A percentile compares a stretch with the other conserved stretches of the same genome.
phyloP scores from a whole-genome alignment of 2,888 invertebrate species.

The Phragmatobia fuliginosa region DNA sequence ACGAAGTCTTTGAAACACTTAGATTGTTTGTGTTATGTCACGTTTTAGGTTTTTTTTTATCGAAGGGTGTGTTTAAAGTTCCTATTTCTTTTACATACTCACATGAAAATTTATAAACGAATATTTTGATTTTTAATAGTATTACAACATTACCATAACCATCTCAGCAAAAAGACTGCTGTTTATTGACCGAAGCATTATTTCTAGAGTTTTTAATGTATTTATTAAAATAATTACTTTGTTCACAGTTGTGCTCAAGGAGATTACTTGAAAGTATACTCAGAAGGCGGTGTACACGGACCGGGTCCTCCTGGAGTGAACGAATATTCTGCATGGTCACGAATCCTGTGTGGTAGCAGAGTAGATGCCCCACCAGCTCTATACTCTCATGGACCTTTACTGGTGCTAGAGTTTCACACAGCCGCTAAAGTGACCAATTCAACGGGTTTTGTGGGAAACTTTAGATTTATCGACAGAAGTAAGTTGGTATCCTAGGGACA shows the following conservation, averaged over 20 bases:
- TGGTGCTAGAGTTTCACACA: conserved; percentile 91
- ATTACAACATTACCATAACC: too few species aligned
- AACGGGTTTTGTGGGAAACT: conserved; percentile 91
- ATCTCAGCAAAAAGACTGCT: too few species aligned
- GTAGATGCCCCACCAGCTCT: conserved; percentile 90
- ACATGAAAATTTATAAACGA: too few species aligned
- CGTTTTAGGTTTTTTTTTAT: too few species aligned
- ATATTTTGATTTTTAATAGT: too few species aligned
- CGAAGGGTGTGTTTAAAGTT: too few species aligned
- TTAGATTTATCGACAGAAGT: conserved; percentile 92
- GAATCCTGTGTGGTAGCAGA: conserved; percentile 90
- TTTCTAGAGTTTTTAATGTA: too few species aligned
- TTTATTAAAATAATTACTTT: not conserved
- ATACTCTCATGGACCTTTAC: conserved; percentile 90
- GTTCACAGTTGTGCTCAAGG: conserved; percentile 89
- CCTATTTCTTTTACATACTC: too few species aligned
- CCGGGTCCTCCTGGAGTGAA: conserved; percentile 90
- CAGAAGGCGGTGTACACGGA: conserved; percentile 91
- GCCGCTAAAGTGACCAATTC: conserved; percentile 82
- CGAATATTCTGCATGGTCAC: conserved; percentile 92
- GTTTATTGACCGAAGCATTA: too few species aligned
- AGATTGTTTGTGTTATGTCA: not conserved
- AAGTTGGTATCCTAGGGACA: conserved; percentile 71
- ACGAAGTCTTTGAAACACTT: not conserved
- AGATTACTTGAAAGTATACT: conserved; percentile 92